phyloP scores from a whole-genome alignment of 1,140 invertebrate genomes.

The Contarinia nasturtii region DNA sequence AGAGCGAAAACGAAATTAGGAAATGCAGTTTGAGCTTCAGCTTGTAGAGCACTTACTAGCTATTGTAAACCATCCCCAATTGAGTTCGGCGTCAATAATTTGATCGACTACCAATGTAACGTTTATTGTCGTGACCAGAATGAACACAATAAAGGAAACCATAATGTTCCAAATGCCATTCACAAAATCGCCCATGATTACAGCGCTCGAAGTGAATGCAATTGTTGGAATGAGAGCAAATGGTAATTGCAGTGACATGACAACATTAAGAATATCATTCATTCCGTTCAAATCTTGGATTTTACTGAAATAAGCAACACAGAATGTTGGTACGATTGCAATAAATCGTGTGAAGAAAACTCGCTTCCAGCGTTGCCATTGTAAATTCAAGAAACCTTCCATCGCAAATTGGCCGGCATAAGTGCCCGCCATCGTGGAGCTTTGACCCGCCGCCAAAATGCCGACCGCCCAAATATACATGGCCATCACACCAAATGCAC shows the following conservation, averaged over 20 bases:
- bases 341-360: slow-evolving; percentile 65
- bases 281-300: slow-evolving; percentile 59
- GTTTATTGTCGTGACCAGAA: slow-evolving; percentile 62
- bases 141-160: slow-evolving; percentile 41
- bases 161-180: slow-evolving; percentile 56
- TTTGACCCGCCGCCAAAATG: slow-evolving; percentile 77
- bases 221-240: slow-evolving; percentile 73
- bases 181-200: slow-evolving; percentile 69
- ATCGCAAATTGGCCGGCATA: slow-evolving; percentile 60
- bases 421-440: slow-evolving; percentile 75
- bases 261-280: slow-evolving; percentile 81
- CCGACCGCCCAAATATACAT: slow-evolving; percentile 84
- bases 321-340: slow-evolving; percentile 77
- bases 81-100: slow-evolving; percentile 29
- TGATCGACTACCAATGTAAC: slow-evolving; percentile 57
- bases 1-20: not conserved
- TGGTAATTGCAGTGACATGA: slow-evolving; percentile 71
- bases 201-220: slow-evolving; percentile 62
- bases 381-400: slow-evolving; percentile 73
- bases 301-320: slow-evolving; percentile 43
- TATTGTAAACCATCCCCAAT: slow-evolving; percentile 28
- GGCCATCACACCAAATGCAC: slow-evolving; percentile 56
- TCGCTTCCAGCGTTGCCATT: slow-evolving; percentile 77
- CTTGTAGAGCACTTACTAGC: slow-evolving; percentile 22
- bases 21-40: not conserved